A percentile compares a stretch with the other conserved stretches of the same genome.
These are phyloP conservation scores for Cyprinodon tularosa DNA, from an alignment of 2,113 vertebrate species.

Conservation along the genomic window DNA sequence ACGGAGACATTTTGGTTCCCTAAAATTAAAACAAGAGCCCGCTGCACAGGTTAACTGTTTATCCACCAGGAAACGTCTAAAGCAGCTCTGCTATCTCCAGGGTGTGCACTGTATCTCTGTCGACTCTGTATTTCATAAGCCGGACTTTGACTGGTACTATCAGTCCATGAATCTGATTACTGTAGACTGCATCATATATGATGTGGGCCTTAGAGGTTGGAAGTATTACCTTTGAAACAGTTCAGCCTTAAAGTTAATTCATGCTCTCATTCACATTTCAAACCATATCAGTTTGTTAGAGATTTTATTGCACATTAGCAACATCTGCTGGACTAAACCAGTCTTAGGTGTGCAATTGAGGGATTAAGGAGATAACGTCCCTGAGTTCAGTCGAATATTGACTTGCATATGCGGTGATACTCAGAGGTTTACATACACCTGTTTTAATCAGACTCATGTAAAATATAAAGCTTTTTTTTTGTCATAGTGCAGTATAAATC, in stretches of 20 bases:
- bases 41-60: slow-evolving; percentile 2
- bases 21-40: neutral
- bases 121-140: slow-evolving; percentile 58
- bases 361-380: neutral
- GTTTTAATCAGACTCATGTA: neutral
- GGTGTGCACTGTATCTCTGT: slow-evolving; percentile 44
- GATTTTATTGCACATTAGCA: slow-evolving; percentile 7
- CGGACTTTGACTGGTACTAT: slow-evolving; percentile 73
- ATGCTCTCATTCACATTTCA: neutral
- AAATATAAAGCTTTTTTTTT: neutral
- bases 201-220: neutral
- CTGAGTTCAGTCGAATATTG: too few species aligned
- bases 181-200: neutral
- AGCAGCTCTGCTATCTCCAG: slow-evolving; percentile 20
- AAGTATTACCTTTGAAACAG: neutral
- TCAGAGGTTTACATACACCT: too few species aligned
- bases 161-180: neutral
- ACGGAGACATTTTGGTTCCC: slow-evolving; percentile 53
- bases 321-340: slow-evolving; percentile 26
- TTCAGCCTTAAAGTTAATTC: neutral
- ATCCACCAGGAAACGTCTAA: slow-evolving; percentile 13
- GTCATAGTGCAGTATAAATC: too few species aligned
- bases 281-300: neutral
- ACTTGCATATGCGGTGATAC: too few species aligned
- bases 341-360: neutral